Evolutionary conservation across 2,888 invertebrate genomes (phyloP).

Genomic region (Pelosia muscerda): DNA sequence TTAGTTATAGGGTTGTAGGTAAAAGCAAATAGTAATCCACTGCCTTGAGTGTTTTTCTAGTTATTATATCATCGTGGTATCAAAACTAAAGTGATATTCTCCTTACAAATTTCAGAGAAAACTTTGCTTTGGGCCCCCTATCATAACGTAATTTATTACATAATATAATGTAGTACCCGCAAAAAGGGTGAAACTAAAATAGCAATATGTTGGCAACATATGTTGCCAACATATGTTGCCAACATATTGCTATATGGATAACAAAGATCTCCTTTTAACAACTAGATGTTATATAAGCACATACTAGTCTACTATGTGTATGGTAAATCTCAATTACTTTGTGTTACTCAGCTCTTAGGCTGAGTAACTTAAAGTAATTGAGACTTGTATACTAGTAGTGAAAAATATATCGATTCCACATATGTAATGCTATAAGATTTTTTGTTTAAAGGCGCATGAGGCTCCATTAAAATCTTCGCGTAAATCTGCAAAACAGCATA

Average conservation of each 20-base stretch:
- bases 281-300: conserved; percentile 15
- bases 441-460: too few species aligned
- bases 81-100: neutral
- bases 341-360: too few species aligned
- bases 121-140: neutral
- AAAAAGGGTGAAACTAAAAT: conserved; percentile 16
- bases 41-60: neutral
- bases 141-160: conserved; percentile 16
- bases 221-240: conserved; percentile 41
- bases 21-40: neutral
- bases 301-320: too few species aligned
- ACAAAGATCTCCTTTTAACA: conserved; percentile 36
- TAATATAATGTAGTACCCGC: conserved; percentile 22
- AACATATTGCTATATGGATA: conserved; percentile 32
- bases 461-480: too few species aligned
- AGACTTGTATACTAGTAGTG: too few species aligned
- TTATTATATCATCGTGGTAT: too few species aligned
- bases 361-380: too few species aligned
- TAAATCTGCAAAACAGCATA: too few species aligned
- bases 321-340: too few species aligned
- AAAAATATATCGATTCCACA: too few species aligned
- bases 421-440: too few species aligned
- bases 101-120: neutral
- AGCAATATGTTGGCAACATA: conserved; percentile 35
- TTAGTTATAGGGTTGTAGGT: neutral